Evolutionary conservation across 1,140 invertebrate species (phyloP).

Genomic region (Sitophilus oryzae): DNA sequence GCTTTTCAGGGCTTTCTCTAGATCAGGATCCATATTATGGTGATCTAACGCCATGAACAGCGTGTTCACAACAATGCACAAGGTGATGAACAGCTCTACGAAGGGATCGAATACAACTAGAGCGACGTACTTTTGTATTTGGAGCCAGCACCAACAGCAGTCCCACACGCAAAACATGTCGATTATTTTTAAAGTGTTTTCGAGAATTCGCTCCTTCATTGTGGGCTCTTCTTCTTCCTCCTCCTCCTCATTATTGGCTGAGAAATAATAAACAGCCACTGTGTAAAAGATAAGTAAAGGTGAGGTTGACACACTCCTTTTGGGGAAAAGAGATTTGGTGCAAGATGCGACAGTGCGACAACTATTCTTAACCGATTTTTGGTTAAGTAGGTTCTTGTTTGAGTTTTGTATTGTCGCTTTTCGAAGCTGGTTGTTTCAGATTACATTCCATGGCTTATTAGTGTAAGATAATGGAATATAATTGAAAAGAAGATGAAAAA

Average conservation of each 20-base stretch:
- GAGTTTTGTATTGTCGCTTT: conserved; percentile 5
- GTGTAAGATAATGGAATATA: not conserved
- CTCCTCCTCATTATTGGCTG: conserved; percentile 72
- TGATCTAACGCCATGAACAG: conserved; percentile 97
- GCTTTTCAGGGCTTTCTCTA: conserved; percentile 77
- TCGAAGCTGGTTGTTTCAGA: not conserved
- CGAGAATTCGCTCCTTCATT: conserved; percentile 76
- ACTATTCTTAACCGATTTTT: conserved; percentile 38
- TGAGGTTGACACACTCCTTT: conserved; percentile 60
- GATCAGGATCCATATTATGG: conserved; percentile 84
- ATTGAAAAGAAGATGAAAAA: not conserved
- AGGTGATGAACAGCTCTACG: conserved; percentile 94
- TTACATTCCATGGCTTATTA: not conserved
- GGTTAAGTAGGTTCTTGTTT: conserved; percentile 31
- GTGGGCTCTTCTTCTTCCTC: conserved; percentile 70
- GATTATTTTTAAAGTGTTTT: conserved; percentile 68
- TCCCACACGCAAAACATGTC: conserved; percentile 97
- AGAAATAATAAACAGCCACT: conserved; percentile 92
- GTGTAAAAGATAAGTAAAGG: conserved; percentile 62
- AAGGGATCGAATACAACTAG: conserved; percentile 96
- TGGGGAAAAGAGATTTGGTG: conserved; percentile 54
- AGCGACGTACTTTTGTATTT: conserved; percentile 83
- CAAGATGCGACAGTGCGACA: conserved; percentile 36
- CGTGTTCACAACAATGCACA: conserved; percentile 97
- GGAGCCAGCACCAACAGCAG: conserved; percentile 87